Evolutionary conservation across 2,888 invertebrate genomes (phyloP).

Genomic region (Cataglyphis rosenhaueri): DNA sequence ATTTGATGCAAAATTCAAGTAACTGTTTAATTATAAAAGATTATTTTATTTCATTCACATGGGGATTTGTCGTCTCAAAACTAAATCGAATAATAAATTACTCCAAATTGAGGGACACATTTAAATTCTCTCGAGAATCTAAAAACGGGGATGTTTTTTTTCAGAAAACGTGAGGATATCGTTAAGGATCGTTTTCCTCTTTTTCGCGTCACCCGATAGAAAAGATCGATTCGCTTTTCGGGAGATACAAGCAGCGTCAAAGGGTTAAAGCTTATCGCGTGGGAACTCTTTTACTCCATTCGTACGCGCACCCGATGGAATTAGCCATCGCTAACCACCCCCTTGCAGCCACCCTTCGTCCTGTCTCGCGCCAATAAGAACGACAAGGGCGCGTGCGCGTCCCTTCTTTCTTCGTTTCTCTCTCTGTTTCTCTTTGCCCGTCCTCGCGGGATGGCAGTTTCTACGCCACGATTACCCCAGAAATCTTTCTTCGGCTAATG

Average conservation of each 20-base stretch:
- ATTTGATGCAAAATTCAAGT: neutral
- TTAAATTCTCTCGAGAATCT: conserved; percentile 26
- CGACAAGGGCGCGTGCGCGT: conserved; percentile 42
- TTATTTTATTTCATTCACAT: neutral
- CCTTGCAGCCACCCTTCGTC: neutral
- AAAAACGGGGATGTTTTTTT: conserved; percentile 31
- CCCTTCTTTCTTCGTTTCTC: conserved; percentile 44
- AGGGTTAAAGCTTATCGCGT: conserved; percentile 56
- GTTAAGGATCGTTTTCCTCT: conserved; percentile 4
- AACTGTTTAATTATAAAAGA: conserved; percentile 7
- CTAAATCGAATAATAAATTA: conserved; percentile 28
- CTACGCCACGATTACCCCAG: conserved; percentile 67
- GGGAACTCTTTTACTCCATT: conserved; percentile 55
- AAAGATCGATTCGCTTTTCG: conserved; percentile 53
- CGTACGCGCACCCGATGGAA: conserved; percentile 53
- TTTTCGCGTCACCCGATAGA: conserved; percentile 35
- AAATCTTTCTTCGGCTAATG: conserved; percentile 84
- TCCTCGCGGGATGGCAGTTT: conserved; percentile 48
- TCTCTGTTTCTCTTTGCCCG: neutral
- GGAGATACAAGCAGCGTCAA: conserved; percentile 53
- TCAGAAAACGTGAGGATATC: conserved; percentile 32
- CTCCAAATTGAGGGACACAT: conserved; percentile 15
- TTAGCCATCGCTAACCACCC: conserved; percentile 50
- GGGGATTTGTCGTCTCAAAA: neutral
- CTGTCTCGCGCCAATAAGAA: conserved; percentile 45